phyloP scores from a whole-genome alignment of 2,113 vertebrate species.

The Catharus bicknelli region DNA sequence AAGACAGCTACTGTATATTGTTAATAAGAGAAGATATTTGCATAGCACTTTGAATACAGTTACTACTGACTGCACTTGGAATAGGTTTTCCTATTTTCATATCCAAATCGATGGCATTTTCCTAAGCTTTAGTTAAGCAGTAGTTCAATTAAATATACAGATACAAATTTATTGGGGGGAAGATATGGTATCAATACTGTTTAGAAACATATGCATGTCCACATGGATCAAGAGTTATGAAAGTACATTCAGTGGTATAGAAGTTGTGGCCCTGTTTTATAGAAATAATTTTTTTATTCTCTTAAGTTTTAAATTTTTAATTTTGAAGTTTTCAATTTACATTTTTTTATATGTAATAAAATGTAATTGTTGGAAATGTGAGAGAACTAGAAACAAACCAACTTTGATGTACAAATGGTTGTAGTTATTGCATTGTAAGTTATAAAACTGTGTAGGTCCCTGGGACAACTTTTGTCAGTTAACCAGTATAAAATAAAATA shows the following conservation, averaged over 20 bases:
- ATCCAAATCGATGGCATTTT: slow-evolving; percentile 23
- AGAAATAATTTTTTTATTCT: slow-evolving; percentile 44
- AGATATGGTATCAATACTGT: not conserved
- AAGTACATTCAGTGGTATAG: not conserved
- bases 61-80: slow-evolving; percentile 11
- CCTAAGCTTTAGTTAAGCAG: not conserved
- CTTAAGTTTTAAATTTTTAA: slow-evolving; percentile 39
- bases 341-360: slow-evolving; percentile 34
- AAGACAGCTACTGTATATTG: not conserved
- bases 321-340: slow-evolving; percentile 28
- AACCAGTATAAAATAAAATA: slow-evolving; percentile 44
- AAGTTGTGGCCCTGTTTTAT: slow-evolving; percentile 24
- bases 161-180: not conserved
- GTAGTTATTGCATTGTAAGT: slow-evolving; percentile 34
- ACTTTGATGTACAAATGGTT: slow-evolving; percentile 29
- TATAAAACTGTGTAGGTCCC: slow-evolving; percentile 24
- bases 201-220: not conserved
- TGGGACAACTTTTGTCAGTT: slow-evolving; percentile 28
- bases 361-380: not conserved
- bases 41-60: not conserved
- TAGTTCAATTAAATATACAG: not conserved
- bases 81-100: slow-evolving; percentile 34
- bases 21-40: not conserved
- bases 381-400: slow-evolving; percentile 15
- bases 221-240: not conserved